Base-by-base conservation (phyloP, 2,113 vertebrate species). In the Hippocampus comes region DNA sequence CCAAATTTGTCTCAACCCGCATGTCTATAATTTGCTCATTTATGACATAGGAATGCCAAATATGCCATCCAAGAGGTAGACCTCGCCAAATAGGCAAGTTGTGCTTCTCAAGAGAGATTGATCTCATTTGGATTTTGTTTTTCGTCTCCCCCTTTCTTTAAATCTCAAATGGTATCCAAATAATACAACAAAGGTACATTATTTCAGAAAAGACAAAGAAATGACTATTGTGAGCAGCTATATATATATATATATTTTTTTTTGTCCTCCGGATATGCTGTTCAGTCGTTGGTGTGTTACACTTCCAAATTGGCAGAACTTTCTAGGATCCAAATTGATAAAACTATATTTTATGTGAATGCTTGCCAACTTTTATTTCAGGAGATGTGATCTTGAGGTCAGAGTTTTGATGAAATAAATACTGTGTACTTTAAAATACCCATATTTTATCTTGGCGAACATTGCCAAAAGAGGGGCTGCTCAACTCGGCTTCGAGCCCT, bases 321-420 rank as follows among this genome's bases (percentile, higher is more conserved):
- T 63, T 63, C n/a, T 70, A 63, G 68, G 34, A 71, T 68, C 57
- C 63, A 60, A 72, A 71, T 70, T 74, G 18, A 78, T 38, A 70
- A 73, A 77, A 49, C 43, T 46, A 60, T 73, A 80, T 87, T 81
- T 84, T 23, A 67, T 75, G 78, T 79, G 69, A 82, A 61, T 46
- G 25, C 49, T 64, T 77, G 70, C 75, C 85, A 86, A 72, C 63
- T 48, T 81, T 83, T 64, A 74, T 74, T 51, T 68, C 34, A 61
- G 60, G 65, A 64, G 69, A 67, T 86, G 82, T 85, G 64, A 85
- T 77, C 65, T 71, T 9, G 2, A 43, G 15, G 72, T 78, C 81
- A 81, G 64, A 65, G 68, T 79, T 82, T 65, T 63, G 21, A 71
- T 72, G 74, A 25, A 69, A 67, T 75, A 77, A 81, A 73, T 66